These are phyloP conservation scores for Oscheius sp. DNA, from an alignment of 2,888 invertebrate species.

Conservation along the genomic window DNA sequence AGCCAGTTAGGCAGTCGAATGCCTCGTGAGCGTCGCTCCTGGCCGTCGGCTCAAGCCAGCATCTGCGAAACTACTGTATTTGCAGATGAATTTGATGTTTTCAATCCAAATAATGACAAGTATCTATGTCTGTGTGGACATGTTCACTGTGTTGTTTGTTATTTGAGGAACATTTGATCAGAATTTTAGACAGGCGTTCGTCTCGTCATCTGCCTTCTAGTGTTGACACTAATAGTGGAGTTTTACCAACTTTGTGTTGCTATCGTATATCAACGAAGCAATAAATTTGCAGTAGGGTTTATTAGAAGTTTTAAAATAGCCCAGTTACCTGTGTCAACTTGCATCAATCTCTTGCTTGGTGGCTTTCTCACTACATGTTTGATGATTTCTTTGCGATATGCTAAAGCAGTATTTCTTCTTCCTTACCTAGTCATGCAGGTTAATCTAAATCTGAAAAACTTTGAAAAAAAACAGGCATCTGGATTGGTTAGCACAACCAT, in stretches of 20 bases:
- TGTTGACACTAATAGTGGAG: constrained; percentile 13
- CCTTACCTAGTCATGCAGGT: constrained; percentile 23
- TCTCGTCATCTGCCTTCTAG: constrained; percentile 14
- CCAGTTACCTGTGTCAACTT: constrained; percentile 7
- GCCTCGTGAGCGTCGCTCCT: constrained; percentile 20
- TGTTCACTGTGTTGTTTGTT: constrained; percentile 19
- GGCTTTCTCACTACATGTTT: constrained; percentile 9
- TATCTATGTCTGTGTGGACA: constrained; percentile 32
- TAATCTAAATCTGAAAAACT: too few species aligned
- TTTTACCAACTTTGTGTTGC: constrained; percentile 24
- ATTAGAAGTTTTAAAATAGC: too few species aligned
- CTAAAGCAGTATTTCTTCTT: constrained; percentile 10
- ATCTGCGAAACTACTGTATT: constrained; percentile 22
- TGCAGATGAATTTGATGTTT: constrained; percentile 3
- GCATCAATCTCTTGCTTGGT: constrained; percentile 2
- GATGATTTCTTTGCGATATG: not conserved
- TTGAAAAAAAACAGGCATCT: not conserved
- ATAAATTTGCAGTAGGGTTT: not conserved
- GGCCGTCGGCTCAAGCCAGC: constrained; percentile 23
- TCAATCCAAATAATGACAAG: constrained; percentile 20
- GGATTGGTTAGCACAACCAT: constrained; percentile 7
- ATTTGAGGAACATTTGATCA: too few species aligned
- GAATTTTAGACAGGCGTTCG: constrained; percentile 25
- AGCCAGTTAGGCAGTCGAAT: constrained; percentile 10
- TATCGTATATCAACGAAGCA: not conserved